phyloP scores from a whole-genome alignment of 1,140 invertebrate species.

The Zaprionus ghesquierei region DNA sequence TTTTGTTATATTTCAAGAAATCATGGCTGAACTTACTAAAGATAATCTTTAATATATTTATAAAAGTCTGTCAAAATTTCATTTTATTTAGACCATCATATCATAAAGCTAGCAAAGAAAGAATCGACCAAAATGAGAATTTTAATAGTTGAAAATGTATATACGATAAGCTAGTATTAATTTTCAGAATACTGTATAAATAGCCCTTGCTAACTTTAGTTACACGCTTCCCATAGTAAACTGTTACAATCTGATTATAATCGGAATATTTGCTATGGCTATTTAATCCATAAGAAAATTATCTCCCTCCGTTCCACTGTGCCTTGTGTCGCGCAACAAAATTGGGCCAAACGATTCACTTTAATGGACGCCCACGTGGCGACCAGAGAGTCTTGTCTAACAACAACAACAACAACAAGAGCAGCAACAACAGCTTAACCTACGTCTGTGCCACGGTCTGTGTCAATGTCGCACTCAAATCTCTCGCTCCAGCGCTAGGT shows the following conservation, averaged over 20 bases:
- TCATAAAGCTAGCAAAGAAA: not conserved
- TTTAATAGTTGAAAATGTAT: too few species aligned
- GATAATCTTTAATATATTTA: too few species aligned
- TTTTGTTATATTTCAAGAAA: too few species aligned
- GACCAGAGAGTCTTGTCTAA: not conserved
- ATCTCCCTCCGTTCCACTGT: not conserved
- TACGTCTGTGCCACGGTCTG: conserved; percentile 40
- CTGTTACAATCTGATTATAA: too few species aligned
- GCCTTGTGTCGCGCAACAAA: conserved; percentile 12
- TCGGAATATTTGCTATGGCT: too few species aligned
- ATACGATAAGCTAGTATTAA: too few species aligned
- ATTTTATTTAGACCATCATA: too few species aligned
- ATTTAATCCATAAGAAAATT: too few species aligned
- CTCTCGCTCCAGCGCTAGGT: not conserved
- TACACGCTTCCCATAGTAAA: too few species aligned
- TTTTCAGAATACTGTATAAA: too few species aligned
- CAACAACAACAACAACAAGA: conserved; percentile 1
- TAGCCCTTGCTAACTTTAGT: not conserved
- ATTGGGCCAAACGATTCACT: conserved; percentile 65
- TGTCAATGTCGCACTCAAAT: conserved; percentile 56
- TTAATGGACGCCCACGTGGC: conserved; percentile 63
- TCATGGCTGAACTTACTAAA: too few species aligned
- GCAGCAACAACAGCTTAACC: conserved; percentile 22
- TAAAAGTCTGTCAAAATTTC: too few species aligned
- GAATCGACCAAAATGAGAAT: not conserved